phyloP scores from a whole-genome alignment of 2,888 invertebrate genomes.

The Leptura quadrifasciata region DNA sequence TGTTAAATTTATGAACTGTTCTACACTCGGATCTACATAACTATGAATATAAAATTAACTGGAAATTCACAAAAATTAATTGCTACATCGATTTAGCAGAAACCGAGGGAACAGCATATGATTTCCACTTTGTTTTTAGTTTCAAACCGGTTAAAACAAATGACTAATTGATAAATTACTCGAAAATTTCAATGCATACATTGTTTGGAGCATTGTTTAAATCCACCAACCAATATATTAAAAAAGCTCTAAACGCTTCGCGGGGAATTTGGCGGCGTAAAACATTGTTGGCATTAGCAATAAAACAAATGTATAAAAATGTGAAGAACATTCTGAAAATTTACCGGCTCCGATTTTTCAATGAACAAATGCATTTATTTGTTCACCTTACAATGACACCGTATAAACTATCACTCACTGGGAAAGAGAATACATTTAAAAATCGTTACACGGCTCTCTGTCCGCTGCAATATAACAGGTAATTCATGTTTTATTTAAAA shows the following conservation, averaged over 20 bases:
- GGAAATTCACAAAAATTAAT: not conserved
- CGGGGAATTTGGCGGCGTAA: not conserved
- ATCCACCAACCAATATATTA: no score
- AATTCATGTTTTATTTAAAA: conserved; percentile 60
- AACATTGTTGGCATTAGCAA: not conserved
- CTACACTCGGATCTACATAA: not conserved
- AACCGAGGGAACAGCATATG: not conserved
- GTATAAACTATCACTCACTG: conserved; percentile 12
- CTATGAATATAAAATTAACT: not conserved
- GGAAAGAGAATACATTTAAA: conserved; percentile 40
- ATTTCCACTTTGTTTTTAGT: not conserved
- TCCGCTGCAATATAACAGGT: conserved; percentile 43
- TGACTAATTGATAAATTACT: no score
- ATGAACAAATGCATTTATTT: conserved; percentile 3
- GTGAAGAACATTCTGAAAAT: not conserved
- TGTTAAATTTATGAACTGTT: not conserved
- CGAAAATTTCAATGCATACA: no score
- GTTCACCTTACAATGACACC: conserved; percentile 1
- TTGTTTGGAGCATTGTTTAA: no score
- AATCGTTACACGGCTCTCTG: conserved; percentile 39
- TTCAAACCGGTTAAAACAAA: no score
- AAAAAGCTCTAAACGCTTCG: no score
- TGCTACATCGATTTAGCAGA: not conserved
- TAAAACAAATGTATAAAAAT: not conserved
- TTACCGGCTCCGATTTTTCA: not conserved